Evolutionary conservation across 2,888 invertebrate genomes (phyloP).

Genomic region (Diplazon laetatorius): DNA sequence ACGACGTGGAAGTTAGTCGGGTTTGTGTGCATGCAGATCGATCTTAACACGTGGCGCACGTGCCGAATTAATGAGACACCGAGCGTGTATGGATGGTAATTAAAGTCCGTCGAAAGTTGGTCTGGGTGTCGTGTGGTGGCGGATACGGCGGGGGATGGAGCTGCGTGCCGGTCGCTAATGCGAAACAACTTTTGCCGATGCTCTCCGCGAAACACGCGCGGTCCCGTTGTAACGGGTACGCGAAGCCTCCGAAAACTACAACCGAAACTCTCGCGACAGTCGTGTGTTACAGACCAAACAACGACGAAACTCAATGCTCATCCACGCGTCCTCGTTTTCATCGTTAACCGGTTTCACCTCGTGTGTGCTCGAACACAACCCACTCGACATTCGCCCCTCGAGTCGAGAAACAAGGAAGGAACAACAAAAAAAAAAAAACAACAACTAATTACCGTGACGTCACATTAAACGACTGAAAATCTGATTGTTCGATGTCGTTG

Average conservation of each 20-base stretch:
- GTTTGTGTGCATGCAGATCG: conserved; percentile 25
- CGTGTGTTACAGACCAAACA: conserved; percentile 19
- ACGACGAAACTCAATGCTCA: conserved; percentile 9
- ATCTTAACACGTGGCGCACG: conserved; percentile 49
- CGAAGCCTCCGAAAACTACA: conserved; percentile 33
- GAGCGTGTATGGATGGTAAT: conserved; percentile 61
- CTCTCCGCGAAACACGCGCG: conserved; percentile 10
- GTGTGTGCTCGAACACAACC: conserved; percentile 5
- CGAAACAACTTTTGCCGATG: conserved; percentile 48
- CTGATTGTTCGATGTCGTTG: not conserved
- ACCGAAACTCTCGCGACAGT: conserved; percentile 19
- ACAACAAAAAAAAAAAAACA: not conserved
- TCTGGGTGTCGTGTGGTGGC: not conserved
- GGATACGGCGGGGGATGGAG: conserved; percentile 12
- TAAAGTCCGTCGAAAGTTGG: conserved; percentile 62
- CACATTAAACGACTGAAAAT: not conserved
- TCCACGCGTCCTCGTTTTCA: conserved; percentile 18
- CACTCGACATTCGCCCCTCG: conserved; percentile 18
- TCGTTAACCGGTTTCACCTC: conserved; percentile 1
- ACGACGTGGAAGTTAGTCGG: not conserved
- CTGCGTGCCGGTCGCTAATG: conserved; percentile 47
- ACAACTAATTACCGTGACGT: not conserved
- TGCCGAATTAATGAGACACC: conserved; percentile 63
- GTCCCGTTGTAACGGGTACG: conserved; percentile 13
- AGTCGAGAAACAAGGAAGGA: too few relatives aligned